phyloP scores from a whole-genome alignment of 2,888 invertebrate species.

The Pristionchus mayeri region DNA sequence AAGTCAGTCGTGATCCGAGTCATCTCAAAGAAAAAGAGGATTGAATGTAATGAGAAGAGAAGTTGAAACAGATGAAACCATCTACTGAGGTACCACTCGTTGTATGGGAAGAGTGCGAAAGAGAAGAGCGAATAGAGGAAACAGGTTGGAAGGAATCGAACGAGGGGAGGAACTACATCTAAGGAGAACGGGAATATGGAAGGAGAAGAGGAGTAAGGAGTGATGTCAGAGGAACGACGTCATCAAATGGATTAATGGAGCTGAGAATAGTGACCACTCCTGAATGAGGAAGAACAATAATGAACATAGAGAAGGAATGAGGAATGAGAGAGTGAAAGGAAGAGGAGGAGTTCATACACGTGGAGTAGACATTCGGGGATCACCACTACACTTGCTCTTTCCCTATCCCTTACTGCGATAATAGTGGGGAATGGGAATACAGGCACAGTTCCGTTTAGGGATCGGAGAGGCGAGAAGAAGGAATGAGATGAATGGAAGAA shows the following conservation, averaged over 20 bases:
- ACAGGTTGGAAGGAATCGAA: constrained; percentile 12
- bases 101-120: constrained; percentile 36
- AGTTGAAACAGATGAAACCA: constrained; percentile 1
- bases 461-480: not conserved
- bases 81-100: not conserved
- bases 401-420: no score
- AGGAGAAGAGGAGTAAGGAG: not conserved
- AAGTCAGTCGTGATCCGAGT: constrained; percentile 61
- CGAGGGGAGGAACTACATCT: not conserved
- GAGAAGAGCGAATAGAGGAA: constrained; percentile 26
- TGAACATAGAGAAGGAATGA: constrained; percentile 1
- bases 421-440: no score
- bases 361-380: not conserved
- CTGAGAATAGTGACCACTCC: not conserved
- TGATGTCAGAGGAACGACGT: not conserved
- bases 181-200: not conserved
- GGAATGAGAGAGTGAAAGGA: not conserved
- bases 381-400: not conserved
- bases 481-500: constrained; percentile 44
- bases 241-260: not conserved
- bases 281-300: not conserved
- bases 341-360: constrained; percentile 5
- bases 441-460: constrained; percentile 8
- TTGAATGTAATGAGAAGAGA: not conserved
- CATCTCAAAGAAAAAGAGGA: constrained; percentile 49